Percentiles rank a stretch among this genome's conserved stretches.
Conservation (phyloP, 2,888 invertebrate genomes). For the Crepidodera aurea region DNA sequence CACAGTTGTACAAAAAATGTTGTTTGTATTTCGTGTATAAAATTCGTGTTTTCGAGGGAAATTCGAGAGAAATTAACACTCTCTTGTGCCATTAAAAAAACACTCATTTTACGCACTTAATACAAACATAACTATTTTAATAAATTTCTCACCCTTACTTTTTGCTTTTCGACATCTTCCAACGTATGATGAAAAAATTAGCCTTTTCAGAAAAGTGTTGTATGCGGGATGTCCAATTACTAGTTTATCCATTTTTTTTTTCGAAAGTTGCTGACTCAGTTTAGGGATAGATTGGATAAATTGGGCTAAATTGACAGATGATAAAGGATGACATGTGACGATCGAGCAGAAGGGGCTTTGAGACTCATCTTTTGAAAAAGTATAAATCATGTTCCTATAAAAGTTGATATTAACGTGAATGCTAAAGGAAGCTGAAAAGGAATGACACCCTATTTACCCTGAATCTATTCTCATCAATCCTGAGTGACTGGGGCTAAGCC, state of each 20-base stretch:
- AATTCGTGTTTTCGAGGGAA: too few relatives aligned
- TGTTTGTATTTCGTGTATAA: too few relatives aligned
- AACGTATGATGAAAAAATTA: too few relatives aligned
- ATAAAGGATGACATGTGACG: constrained; percentile 30
- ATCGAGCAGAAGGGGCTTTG: constrained; percentile 12
- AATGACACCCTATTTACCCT: neutral
- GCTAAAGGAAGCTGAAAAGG: neutral
- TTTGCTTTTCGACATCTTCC: too few relatives aligned
- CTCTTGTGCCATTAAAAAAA: too few relatives aligned
- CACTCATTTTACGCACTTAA: too few relatives aligned
- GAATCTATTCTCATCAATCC: neutral
- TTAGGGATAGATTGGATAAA: constrained; percentile 23
- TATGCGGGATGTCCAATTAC: constrained; percentile 19
- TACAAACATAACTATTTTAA: too few relatives aligned
- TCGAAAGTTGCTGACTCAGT: constrained; percentile 33
- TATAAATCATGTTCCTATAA: constrained; percentile 21
- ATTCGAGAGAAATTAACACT: too few relatives aligned
- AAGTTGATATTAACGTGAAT: constrained; percentile 10
- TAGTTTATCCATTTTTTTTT: constrained; percentile 30
- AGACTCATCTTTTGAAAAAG: constrained; percentile 22
- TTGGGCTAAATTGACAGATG: constrained; percentile 35
- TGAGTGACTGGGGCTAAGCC: neutral
- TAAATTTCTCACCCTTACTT: too few relatives aligned
- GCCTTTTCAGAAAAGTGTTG: too few relatives aligned
- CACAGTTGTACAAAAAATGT: too few relatives aligned